Conservation (phyloP, 23 tunicate genomes). For the Ascidia mentula region DNA sequence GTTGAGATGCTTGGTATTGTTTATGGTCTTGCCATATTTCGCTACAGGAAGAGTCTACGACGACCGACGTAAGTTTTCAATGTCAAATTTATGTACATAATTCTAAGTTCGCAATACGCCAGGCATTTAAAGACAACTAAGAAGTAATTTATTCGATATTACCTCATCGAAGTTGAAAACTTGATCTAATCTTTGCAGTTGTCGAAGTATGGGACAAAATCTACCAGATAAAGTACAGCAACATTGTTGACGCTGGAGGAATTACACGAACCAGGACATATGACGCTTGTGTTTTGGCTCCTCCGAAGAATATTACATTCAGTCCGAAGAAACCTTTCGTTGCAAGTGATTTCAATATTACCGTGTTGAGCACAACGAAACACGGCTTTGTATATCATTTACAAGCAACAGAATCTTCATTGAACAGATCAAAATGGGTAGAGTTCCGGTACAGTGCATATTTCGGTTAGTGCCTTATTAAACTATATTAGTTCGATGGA, state of each 20-base stretch:
- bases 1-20: too few relatives aligned
- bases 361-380: not conserved
- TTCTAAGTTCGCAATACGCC: too few relatives aligned
- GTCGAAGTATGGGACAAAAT: too few relatives aligned
- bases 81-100: too few relatives aligned
- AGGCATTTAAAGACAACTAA: too few relatives aligned
- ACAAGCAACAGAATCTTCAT: not conserved
- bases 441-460: not conserved
- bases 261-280: not conserved
- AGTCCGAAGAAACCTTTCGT: not conserved
- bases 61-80: too few relatives aligned
- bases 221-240: not conserved
- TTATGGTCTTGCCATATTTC: too few relatives aligned
- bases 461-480: not conserved
- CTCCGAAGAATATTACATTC: not conserved
- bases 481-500: too few relatives aligned
- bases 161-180: too few relatives aligned
- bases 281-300: not conserved
- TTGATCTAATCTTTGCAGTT: not conserved
- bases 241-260: conserved; percentile 1
- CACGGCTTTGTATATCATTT: not conserved
- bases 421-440: not conserved
- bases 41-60: too few relatives aligned
- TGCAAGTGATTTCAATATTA: not conserved
- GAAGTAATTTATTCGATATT: too few relatives aligned